A percentile compares a stretch with the other conserved stretches of the same genome.
These are phyloP conservation scores for Esox lucius DNA, from an alignment of 2,797 vertebrate genomes.

Conservation along the genomic window DNA sequence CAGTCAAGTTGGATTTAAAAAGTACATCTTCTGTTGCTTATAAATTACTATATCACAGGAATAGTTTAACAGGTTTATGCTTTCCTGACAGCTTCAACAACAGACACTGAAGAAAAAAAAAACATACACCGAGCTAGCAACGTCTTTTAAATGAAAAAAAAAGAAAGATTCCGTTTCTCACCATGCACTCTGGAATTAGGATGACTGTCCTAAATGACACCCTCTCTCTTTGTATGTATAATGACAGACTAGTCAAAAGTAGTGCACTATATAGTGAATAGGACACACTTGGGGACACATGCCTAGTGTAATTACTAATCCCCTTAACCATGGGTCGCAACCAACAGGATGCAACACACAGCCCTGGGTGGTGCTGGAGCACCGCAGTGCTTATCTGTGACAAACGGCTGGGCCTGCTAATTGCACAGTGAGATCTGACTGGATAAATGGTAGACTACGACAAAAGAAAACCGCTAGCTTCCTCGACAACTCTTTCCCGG, in stretches of 20 bases:
- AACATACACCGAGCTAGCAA: too few relatives aligned
- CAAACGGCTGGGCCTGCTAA: conserved; percentile 67
- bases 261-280: neutral
- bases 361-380: conserved; percentile 56
- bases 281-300: neutral
- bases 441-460: conserved; percentile 62
- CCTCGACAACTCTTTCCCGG: conserved; percentile 29
- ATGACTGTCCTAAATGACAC: neutral
- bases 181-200: neutral
- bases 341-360: conserved; percentile 58
- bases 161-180: too few relatives aligned
- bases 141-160: too few relatives aligned
- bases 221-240: neutral
- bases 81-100: neutral
- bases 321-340: conserved; percentile 47
- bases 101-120: neutral
- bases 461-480: conserved; percentile 50
- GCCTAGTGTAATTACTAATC: conserved; percentile 65
- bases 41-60: too few relatives aligned
- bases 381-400: conserved; percentile 63
- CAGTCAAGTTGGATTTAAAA: too few relatives aligned
- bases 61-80: neutral
- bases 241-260: neutral
- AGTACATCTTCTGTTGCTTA: too few relatives aligned
- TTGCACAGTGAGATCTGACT: conserved; percentile 69